phyloP scores from a whole-genome alignment of 2,113 vertebrate species.

The Cavia porcellus region DNA sequence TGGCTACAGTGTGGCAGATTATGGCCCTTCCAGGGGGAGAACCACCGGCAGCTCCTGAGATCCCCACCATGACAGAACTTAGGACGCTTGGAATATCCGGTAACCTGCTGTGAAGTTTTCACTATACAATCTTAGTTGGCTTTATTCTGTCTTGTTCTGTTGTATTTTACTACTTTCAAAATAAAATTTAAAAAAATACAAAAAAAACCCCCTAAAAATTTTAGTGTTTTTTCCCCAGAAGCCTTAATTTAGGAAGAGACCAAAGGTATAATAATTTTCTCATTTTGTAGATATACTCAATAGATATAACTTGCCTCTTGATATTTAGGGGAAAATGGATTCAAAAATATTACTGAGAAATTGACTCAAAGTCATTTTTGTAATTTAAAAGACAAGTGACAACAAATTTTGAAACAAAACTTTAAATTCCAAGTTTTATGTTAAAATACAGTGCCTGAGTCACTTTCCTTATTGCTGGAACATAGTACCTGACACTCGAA shows the following conservation, averaged over 20 bases:
- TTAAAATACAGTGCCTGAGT: background rate
- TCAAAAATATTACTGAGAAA: background rate
- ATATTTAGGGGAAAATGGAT: background rate
- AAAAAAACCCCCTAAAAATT: too few relatives aligned
- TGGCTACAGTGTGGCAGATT: too few relatives aligned
- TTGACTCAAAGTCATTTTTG: background rate
- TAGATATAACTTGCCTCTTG: background rate
- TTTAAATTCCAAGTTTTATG: background rate
- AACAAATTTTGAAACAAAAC: background rate
- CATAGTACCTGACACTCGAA: background rate
- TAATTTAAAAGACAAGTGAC: background rate
- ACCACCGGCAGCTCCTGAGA: too few relatives aligned
- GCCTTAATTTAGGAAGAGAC: background rate
- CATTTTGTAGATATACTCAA: constrained; percentile 12
- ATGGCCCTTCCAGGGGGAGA: too few relatives aligned
- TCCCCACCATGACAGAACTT: too few relatives aligned
- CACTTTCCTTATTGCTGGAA: background rate
- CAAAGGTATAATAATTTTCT: background rate
- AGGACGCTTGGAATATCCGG: too few relatives aligned
- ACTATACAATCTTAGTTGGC: too few relatives aligned
- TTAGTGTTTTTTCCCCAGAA: background rate
- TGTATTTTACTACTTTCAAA: too few relatives aligned
- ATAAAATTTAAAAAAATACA: too few relatives aligned
- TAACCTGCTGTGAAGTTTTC: too few relatives aligned
- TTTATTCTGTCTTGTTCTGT: too few relatives aligned